A percentile compares a stretch with the other conserved stretches of the same genome.
Conservation (phyloP, 2,113 vertebrate genomes). For the Etheostoma spectabile region DNA sequence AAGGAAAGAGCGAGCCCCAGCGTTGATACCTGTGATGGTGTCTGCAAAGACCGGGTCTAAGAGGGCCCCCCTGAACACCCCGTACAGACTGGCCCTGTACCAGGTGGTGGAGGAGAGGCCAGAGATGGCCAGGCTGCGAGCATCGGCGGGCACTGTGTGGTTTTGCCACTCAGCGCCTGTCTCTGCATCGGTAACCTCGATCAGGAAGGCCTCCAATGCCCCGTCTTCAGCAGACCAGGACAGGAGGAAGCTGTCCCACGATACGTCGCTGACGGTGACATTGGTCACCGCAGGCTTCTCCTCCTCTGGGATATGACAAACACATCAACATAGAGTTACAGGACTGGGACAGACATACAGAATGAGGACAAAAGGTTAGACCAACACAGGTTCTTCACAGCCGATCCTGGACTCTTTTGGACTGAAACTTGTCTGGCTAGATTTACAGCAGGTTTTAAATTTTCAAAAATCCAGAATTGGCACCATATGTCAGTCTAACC, state of each 20-base stretch:
- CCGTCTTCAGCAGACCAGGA: conserved; percentile 89
- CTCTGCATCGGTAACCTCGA: conserved; percentile 89
- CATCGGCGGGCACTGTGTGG: conserved; percentile 84
- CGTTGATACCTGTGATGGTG: conserved; percentile 86
- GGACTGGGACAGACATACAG: conserved; percentile 26
- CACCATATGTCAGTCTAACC: conserved; percentile 14
- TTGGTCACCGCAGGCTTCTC: conserved; percentile 87
- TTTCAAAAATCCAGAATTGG: not conserved
- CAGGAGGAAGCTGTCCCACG: conserved; percentile 92
- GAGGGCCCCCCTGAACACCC: conserved; percentile 83
- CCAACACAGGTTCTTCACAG: not conserved
- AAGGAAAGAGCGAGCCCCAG: conserved; percentile 38
- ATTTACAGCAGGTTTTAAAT: not conserved
- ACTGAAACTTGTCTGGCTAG: not conserved
- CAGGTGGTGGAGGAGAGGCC: conserved; percentile 87
- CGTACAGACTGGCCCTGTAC: conserved; percentile 87
- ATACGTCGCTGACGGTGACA: conserved; percentile 85
- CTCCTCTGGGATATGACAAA: conserved; percentile 88
- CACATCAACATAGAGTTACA: conserved; percentile 72
- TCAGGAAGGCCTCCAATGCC: conserved; percentile 88
- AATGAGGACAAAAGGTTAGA: conserved; percentile 20
- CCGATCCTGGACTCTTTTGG: not conserved
- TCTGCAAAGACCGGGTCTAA: conserved; percentile 87
- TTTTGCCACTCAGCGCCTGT: conserved; percentile 74
- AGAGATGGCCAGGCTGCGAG: conserved; percentile 81